These are phyloP conservation scores for Phylloscopus collybita DNA, from an alignment of 2,797 vertebrate species.

Conservation along the genomic window DNA sequence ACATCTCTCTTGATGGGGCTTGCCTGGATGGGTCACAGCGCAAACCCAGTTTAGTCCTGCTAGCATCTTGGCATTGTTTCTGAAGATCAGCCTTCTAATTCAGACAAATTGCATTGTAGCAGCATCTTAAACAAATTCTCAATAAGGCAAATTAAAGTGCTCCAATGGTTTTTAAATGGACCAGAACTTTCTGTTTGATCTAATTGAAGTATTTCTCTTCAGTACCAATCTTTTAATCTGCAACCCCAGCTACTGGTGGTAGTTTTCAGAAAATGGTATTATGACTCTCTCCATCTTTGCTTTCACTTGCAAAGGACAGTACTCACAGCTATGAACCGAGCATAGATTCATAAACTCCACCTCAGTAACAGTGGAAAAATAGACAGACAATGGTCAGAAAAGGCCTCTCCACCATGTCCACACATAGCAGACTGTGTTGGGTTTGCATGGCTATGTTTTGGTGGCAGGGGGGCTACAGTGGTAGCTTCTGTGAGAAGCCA, in stretches of 20 bases:
- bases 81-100: neutral
- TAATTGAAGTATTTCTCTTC: neutral
- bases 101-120: neutral
- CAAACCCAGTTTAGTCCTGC: neutral
- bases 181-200: neutral
- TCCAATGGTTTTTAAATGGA: neutral
- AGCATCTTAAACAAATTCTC: neutral
- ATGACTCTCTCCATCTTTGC: neutral
- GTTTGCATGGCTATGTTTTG: neutral
- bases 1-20: neutral
- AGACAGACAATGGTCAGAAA: neutral
- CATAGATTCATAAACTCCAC: neutral
- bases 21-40: neutral
- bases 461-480: accelerated
- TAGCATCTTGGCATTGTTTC: neutral
- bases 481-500: neutral
- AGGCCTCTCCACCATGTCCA: neutral
- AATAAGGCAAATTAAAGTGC: neutral
- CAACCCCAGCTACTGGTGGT: neutral
- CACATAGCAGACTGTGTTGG: neutral
- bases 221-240: neutral
- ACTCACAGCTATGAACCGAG: neutral
- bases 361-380: neutral
- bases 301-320: neutral
- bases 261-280: neutral